Conservation (phyloP, 2,797 vertebrate genomes). For the Ataeniobius toweri region DNA sequence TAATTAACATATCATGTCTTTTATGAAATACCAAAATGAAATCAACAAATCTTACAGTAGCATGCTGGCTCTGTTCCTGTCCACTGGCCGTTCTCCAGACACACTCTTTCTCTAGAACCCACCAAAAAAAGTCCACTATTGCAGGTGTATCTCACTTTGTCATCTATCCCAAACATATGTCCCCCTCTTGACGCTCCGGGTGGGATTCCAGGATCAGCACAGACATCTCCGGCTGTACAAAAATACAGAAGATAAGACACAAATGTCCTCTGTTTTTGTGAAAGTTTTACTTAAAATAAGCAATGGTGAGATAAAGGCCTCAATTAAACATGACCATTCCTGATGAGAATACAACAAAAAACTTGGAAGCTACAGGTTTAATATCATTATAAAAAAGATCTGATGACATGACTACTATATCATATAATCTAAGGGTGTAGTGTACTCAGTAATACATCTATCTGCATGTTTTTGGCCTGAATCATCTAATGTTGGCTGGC, state of each 20-base stretch:
- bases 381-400: too few species aligned
- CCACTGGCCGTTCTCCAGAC: slow-evolving; percentile 67
- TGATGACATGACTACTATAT: too few species aligned
- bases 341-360: too few species aligned
- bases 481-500: not conserved
- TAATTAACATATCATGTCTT: not conserved
- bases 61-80: slow-evolving; percentile 68
- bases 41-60: slow-evolving; percentile 67
- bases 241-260: not conserved
- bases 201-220: slow-evolving; percentile 73
- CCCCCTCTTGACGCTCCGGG: slow-evolving; percentile 60
- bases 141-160: slow-evolving; percentile 67
- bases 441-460: not conserved
- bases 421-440: not conserved
- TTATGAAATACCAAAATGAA: not conserved
- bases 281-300: not conserved
- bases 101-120: slow-evolving; percentile 62
- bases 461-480: not conserved
- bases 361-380: too few species aligned
- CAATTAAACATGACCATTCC: too few species aligned
- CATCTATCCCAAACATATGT: slow-evolving; percentile 49
- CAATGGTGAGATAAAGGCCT: too few species aligned
- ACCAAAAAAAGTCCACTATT: slow-evolving; percentile 50
- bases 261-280: not conserved
- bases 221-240: slow-evolving; percentile 45